Evolutionary conservation across 2,113 vertebrate genomes (phyloP).

Genomic region (Phaethornis superciliosus): DNA sequence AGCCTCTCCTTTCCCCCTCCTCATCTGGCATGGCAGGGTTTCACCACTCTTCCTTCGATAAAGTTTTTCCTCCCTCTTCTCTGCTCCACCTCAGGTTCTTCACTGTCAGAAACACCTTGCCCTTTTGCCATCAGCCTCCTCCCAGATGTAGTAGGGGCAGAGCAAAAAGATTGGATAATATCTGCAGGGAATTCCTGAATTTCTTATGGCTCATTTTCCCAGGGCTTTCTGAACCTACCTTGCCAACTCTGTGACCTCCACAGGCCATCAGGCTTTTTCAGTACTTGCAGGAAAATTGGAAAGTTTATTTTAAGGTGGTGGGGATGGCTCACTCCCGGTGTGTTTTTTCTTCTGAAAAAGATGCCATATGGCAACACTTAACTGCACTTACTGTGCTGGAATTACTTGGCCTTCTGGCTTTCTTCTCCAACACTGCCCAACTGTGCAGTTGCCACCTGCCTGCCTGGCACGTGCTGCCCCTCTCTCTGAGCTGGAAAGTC

Average conservation of each 20-base stretch:
- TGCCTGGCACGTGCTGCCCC: background rate
- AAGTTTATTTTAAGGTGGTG: background rate
- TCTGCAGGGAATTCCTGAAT: background rate
- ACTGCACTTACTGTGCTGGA: background rate
- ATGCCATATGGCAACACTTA: slow-evolving; percentile 8
- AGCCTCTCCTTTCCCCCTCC: background rate
- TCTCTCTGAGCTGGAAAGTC: background rate
- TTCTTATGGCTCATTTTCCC: background rate
- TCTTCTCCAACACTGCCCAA: slow-evolving; percentile 12
- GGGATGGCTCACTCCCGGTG: background rate
- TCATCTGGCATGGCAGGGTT: accelerated
- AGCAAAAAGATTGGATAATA: background rate
- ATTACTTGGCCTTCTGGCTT: background rate
- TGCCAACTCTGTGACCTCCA: no score
- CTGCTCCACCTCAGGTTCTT: background rate
- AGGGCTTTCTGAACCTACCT: background rate
- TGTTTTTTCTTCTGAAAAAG: background rate
- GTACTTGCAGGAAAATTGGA: background rate
- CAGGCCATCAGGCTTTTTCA: no score
- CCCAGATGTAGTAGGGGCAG: background rate
- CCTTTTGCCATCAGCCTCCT: background rate
- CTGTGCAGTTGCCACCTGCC: slow-evolving; percentile 11
- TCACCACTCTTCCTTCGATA: background rate
- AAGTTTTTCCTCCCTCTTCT: background rate
- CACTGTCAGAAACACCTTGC: background rate